A percentile compares a stretch with the other conserved stretches of the same genome.
These are phyloP conservation scores for Dryomyza anilis DNA, from an alignment of 2,888 invertebrate species.

Conservation along the genomic window DNA sequence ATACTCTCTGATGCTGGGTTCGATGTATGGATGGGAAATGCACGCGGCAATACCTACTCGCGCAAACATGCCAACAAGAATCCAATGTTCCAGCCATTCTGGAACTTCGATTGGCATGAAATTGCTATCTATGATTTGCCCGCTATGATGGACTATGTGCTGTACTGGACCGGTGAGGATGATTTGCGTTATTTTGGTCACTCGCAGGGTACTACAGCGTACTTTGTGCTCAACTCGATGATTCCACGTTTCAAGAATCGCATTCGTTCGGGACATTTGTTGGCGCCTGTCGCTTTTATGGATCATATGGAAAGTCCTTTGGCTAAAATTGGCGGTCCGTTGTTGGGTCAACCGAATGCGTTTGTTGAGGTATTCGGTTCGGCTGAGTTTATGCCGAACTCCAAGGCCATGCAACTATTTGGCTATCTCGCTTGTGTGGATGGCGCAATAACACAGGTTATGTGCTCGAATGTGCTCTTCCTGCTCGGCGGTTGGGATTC, in stretches of 20 bases:
- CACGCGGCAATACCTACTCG: constrained; percentile 74
- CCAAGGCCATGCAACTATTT: constrained; percentile 59
- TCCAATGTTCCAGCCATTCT: constrained; percentile 30
- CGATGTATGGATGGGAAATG: constrained; percentile 65
- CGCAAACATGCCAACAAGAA: constrained; percentile 53
- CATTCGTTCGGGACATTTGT: constrained; percentile 38
- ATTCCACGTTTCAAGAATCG: constrained; percentile 36
- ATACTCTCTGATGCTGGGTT: constrained; percentile 49
- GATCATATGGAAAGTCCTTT: constrained; percentile 61
- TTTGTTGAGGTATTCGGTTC: constrained; percentile 33
- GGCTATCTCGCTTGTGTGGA: constrained; percentile 60
- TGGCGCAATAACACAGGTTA: constrained; percentile 28
- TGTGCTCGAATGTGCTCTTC: constrained; percentile 38
- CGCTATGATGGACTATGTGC: constrained; percentile 41
- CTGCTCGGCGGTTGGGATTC: constrained; percentile 38
- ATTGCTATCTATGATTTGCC: constrained; percentile 69
- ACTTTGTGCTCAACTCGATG: constrained; percentile 28
- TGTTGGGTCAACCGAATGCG: constrained; percentile 30
- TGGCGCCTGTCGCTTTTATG: constrained; percentile 56
- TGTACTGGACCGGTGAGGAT: constrained; percentile 25
- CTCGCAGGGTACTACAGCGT: constrained; percentile 43
- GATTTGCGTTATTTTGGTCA: constrained; percentile 43
- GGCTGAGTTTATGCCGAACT: constrained; percentile 68
- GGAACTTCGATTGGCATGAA: constrained; percentile 77
- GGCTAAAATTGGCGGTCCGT: constrained; percentile 55